Evolutionary conservation across 1,140 invertebrate genomes (phyloP), one percentile per base, ranked within the genome.

Genomic region (Halesus radiatus): DNA sequence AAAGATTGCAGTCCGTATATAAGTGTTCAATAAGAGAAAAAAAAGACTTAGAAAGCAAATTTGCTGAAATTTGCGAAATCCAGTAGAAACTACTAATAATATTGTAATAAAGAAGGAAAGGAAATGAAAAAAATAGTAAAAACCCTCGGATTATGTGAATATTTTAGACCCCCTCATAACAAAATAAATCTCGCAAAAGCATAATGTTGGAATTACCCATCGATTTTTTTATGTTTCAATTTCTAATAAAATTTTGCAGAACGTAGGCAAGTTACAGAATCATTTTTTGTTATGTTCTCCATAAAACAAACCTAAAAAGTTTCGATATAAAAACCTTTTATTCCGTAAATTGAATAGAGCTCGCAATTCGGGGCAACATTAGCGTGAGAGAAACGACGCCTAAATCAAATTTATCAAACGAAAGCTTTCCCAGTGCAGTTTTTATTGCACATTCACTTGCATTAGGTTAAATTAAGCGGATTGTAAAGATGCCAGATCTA

Each of bases 401-500:
- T 60, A 58, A 60, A 76, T 76, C 74, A 76, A 60, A 76, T 76
- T 76, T 60, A 10, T n/a, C 50, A 60, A 60, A 52, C 53, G n/a
- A 58, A 50, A 76, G 18, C 37, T 37, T 32, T 26, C 16, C 1
- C 3, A 76, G 74, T 76, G 74, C 74, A 58, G 8, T 58, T 76
- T 76, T 76, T 76, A 76, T 76, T 76, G 74, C 74, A 76, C 74
- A 76, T 60, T 58, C 58, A 60, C 20, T 18, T 58, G 58, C 29
- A 76, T 76, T 76, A 76, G 23, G 58, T 58, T 64, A 76, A 60
- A 76, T 76, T 76, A 76, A 50, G 54, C 74, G 74, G 37, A 76
- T 60, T 76, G 54, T 76, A 60, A 60, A 58, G 26, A 32, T 37
- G 62, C 1, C 62, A 66, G 62, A 66, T 37, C 37, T 45, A 1